A percentile compares a stretch with the other conserved stretches of the same genome.
Conservation (phyloP, 2,797 vertebrate species). For the Malurus splendens region DNA sequence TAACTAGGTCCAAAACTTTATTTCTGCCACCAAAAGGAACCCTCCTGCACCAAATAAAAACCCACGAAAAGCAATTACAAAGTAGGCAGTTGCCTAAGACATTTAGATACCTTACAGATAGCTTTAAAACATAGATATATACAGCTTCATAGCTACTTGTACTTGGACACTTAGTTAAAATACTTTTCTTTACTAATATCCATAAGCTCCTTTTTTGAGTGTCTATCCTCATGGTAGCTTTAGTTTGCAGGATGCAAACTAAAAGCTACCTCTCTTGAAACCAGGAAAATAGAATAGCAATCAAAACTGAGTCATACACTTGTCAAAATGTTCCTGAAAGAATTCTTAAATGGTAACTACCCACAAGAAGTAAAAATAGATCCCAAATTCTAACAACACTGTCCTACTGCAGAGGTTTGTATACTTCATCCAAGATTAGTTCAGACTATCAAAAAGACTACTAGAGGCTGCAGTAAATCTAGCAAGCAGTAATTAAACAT, state of each 20-base stretch:
- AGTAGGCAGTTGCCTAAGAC: background rate
- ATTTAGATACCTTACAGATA: background rate
- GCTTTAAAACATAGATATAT: background rate
- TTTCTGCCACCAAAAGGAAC: background rate
- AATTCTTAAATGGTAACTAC: background rate
- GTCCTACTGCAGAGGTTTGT: background rate
- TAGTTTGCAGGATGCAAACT: background rate
- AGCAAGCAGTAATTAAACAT: background rate
- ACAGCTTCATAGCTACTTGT: no score
- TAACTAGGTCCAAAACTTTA: background rate
- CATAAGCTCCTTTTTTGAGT: background rate
- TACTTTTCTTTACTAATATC: background rate
- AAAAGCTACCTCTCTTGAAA: background rate
- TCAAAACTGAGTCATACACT: background rate
- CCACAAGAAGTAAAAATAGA: background rate
- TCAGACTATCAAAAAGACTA: background rate
- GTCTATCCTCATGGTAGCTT: rapidly evolving
- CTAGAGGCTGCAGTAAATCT: background rate
- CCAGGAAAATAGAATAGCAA: background rate
- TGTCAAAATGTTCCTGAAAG: background rate
- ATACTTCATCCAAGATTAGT: background rate
- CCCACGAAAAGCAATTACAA: background rate
- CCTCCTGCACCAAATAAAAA: background rate
- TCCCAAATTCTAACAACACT: background rate
- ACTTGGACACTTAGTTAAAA: background rate